A percentile compares a stretch with the other conserved stretches of the same genome.
Evolutionary conservation across 2,888 invertebrate genomes (phyloP).

Genomic region (Diploptera punctata): DNA sequence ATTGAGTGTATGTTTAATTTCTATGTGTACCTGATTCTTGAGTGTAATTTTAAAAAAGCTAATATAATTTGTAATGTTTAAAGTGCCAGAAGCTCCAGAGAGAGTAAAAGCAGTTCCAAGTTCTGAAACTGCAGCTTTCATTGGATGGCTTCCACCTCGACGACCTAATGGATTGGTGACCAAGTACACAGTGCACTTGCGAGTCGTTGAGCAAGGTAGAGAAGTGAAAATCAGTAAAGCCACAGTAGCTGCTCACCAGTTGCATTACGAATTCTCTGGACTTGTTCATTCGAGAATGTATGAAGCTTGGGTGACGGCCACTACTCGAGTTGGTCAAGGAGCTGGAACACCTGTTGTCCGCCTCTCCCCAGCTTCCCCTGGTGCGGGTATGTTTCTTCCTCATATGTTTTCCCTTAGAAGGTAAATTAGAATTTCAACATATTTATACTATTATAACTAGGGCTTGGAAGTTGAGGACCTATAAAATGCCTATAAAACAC

Average conservation of each 20-base stretch:
- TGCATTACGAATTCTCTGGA: slow-evolving; percentile 60
- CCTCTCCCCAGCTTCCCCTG: slow-evolving; percentile 46
- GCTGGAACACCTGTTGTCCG: slow-evolving; percentile 63
- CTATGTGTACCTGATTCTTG: too few relatives aligned
- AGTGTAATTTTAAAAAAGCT: too few relatives aligned
- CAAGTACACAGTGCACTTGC: slow-evolving; percentile 67
- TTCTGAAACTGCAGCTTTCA: slow-evolving; percentile 64
- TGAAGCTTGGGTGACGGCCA: slow-evolving; percentile 67
- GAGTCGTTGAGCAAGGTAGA: slow-evolving; percentile 61
- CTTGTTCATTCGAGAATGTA: slow-evolving; percentile 62
- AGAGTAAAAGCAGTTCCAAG: slow-evolving; percentile 66
- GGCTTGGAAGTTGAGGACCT: too few relatives aligned
- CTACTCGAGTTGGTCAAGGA: slow-evolving; percentile 67
- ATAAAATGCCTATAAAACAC: too few relatives aligned
- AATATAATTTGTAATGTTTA: too few relatives aligned
- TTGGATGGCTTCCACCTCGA: slow-evolving; percentile 70
- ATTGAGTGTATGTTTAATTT: too few relatives aligned
- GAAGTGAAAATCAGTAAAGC: slow-evolving; percentile 51
- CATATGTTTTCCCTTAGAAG: too few relatives aligned
- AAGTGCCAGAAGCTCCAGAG: slow-evolving; percentile 67
- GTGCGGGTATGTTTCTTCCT: background rate
- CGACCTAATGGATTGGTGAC: slow-evolving; percentile 67
- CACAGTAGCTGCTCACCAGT: slow-evolving; percentile 40
- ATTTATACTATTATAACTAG: too few relatives aligned
- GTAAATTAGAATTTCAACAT: too few relatives aligned